Base-by-base conservation (phyloP, 2,888 invertebrate genomes). In the Dorcus hopei region DNA sequence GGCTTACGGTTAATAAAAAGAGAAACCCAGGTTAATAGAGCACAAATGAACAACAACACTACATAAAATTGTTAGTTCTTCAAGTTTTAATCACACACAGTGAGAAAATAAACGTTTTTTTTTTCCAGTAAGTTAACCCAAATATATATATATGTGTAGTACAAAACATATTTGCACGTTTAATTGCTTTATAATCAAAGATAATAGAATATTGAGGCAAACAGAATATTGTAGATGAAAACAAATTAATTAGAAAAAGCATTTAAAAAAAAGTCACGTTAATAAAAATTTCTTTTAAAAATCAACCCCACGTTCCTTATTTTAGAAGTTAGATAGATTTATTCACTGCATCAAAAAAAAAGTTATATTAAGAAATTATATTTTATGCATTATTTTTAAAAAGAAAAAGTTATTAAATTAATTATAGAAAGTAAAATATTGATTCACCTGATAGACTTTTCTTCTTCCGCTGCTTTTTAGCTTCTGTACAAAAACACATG, bases 401-500 rank as follows among this genome's bases (percentile, higher is more conserved):
- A 40, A 16, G 8, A 33, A 49, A 49, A 33, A 38, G 33, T 49
- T 38, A 49, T 49, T 33, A 33, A 49, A 49, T 33, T 38, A 49
- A 49, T 26, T 49, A 69, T 66, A 71, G 68, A 70, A 74, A 67
- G 70, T 69, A 74, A 75, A 80, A 80, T 80, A 80, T 79, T 76
- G 79, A 84, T 86, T 92, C 90, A 93, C 92, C 92, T 86, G 91
- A 84, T 81, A 90, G 82, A 81, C 91, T 93, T 87, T 93, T 93
- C 87, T 91, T 92, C 87, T 90, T 90, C 87, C 90, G 88, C 85
- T 91, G 91, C 89, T 93, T 93, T 92, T 93, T 94, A 87, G 91
- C 92, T 88, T 94, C 93, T 94, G 84, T 82, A 83, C 77, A 80
- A 80, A 79, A 80, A 79, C 76, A 80, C 80, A 80, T 80, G 80